Base-by-base conservation (phyloP, 2,113 vertebrate genomes). In the Atlantisia rogersi region DNA sequence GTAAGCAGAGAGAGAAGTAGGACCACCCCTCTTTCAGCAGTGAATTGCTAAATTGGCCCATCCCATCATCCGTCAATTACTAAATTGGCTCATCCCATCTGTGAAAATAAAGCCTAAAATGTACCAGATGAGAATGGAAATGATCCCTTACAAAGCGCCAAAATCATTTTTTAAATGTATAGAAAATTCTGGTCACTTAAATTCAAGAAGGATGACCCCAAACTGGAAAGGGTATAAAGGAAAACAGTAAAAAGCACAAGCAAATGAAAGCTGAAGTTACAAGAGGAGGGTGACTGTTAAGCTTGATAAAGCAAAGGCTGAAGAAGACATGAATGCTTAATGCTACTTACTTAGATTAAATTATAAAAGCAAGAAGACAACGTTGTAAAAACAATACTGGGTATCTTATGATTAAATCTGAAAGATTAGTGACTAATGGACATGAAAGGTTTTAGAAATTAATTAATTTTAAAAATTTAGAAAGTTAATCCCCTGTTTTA, bases 231-330 rank as follows among this genome's bases (percentile, higher is more conserved):
- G 6, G 6, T 8, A 78, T 5, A 53, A 71, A 88, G 10, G 24
- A 39, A 73, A 55, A 53, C 0, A 4, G 22, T 26, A 44, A 58
- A 76, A 46, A 2, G 6, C 35, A 60, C 13, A 65, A 5, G 0
- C 0, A 58, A 69, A 62, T 6, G 6, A 10, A 64, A 50, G 19
- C 12, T 62, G 5, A 70, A 42, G n/a, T 40, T 39, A 59, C 12
- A 79, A 92, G 32, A 92, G 22, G 4, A 75, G 20, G 68, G 17
- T 17, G 22, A 52, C 24, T 74, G 18, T 16, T 79, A 18, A 44
- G 29, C 11, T 53, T 24, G 50, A 58, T 37, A 48, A 63, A 78
- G 16, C 12, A 25, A 82, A 83, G 12, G 35, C 22, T 60, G 26
- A 42, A 62, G 53, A 52, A 76, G 32, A 77, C 31, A 15, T 2